Evolutionary conservation across 1,140 invertebrate species (phyloP), one percentile per base, ranked within the genome.

Genomic region (Pseudomyrmex cubaensis): DNA sequence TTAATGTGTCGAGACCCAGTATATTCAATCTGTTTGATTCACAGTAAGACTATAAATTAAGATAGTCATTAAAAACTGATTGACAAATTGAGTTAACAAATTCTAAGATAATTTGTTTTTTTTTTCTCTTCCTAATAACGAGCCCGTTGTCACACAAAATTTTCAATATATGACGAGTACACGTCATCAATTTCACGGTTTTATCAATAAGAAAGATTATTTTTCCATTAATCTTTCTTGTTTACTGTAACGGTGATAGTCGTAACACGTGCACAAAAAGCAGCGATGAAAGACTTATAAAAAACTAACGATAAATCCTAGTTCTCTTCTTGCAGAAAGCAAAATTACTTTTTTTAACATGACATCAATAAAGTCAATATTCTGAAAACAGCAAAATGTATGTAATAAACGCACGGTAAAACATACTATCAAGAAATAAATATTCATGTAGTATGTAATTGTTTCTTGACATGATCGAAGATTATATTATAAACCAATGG

Each of bases 381-480:
- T 69, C 46, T n/a, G 50, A 72, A 80, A 80, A 59, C 20, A 70
- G 66, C 46, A 61, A 61, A 70, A 44, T 70, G 67, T 62, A 56
- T 77, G 9, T 77, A 70, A 13, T 15, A 13, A 46, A 70, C 44
- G 22, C 3, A 35, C 17, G 20, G 10, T 80, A 35, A 35, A 35
- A 35, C 35, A 35, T 35, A 35, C 5, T 35, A 4, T 35, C 35
- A 35, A 35, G 35, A 35, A 15, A 46, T 61, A 59, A 12, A 13
- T 8, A 12, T 52, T 64, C n/a, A 67, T 48, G 17, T 35, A 48
- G 35, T 59, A 57, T 35, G 57, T 52, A 22, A 59, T 78, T 46
- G 35, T 54, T 50, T 25, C 48, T 56, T 9, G 1, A 25, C 48
- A 35, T 66, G 44, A 67, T 35, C 25, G 50, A n/a, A 22, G 10